Evolutionary conservation across 2,113 vertebrate genomes (phyloP).

Genomic region (Pandion haliaetus): DNA sequence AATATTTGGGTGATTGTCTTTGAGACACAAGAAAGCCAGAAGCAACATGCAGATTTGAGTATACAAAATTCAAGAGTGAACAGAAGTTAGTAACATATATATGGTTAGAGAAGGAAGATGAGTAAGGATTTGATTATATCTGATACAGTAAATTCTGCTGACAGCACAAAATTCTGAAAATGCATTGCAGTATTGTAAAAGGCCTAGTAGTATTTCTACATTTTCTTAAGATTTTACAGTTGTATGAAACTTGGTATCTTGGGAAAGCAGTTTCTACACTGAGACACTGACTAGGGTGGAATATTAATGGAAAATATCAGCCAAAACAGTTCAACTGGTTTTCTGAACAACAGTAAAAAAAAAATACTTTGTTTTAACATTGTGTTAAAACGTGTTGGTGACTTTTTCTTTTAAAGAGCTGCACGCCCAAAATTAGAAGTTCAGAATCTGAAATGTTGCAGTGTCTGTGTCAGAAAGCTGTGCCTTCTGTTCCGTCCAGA

Average conservation of each 20-base stretch:
- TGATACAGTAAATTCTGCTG: not conserved
- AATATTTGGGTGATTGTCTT: not conserved
- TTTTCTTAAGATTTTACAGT: not conserved
- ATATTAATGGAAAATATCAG: not conserved
- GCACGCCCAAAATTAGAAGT: not conserved
- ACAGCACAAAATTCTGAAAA: not conserved
- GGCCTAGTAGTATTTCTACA: not conserved
- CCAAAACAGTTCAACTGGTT: not conserved
- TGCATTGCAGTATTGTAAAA: not conserved
- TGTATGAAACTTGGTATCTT: not conserved
- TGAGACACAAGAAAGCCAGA: not conserved
- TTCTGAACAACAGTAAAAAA: not conserved
- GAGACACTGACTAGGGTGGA: not conserved
- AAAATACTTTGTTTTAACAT: not conserved
- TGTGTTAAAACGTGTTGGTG: not conserved
- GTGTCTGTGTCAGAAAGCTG: not conserved
- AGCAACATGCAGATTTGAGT: not conserved
- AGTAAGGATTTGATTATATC: not conserved
- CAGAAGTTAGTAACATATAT: not conserved
- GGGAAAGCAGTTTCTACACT: not conserved
- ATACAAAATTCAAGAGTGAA: not conserved
- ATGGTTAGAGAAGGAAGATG: not conserved
- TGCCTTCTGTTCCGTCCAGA: not conserved
- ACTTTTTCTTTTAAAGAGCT: not conserved
- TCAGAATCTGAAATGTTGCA: not conserved